Evolutionary conservation across 2,888 invertebrate species (phyloP).

Genomic region (Drosophila anceps): DNA sequence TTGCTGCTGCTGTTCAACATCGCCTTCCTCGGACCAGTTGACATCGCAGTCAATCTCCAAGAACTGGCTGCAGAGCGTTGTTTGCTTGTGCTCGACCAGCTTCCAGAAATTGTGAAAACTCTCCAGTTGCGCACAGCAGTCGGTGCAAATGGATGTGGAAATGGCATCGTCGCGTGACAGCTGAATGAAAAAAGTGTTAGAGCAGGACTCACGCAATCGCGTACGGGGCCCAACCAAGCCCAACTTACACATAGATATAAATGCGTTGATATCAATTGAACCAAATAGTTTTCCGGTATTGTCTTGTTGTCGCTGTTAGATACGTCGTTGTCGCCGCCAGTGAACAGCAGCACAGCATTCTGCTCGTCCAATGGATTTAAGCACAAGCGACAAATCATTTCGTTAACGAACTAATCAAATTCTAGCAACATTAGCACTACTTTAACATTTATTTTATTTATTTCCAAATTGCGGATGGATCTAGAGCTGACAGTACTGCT

Average conservation of each 20-base stretch:
- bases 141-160: slow-evolving; percentile 68
- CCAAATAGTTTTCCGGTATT: slow-evolving; percentile 73
- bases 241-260: slow-evolving; percentile 77
- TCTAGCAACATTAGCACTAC: slow-evolving; percentile 52
- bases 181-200: slow-evolving; percentile 23
- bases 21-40: slow-evolving; percentile 67
- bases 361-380: slow-evolving; percentile 67
- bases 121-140: slow-evolving; percentile 66
- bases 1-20: slow-evolving; percentile 25
- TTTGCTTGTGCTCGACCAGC: slow-evolving; percentile 69
- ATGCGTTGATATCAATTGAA: slow-evolving; percentile 76
- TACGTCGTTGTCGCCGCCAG: slow-evolving; percentile 37
- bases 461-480: slow-evolving; percentile 52
- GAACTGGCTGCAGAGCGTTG: slow-evolving; percentile 67
- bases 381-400: slow-evolving; percentile 77
- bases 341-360: slow-evolving; percentile 66
- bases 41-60: slow-evolving; percentile 73
- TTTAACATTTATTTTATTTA: slow-evolving; percentile 52
- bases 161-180: slow-evolving; percentile 71
- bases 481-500: slow-evolving; percentile 38
- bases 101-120: slow-evolving; percentile 74
- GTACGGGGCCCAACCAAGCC: too few species aligned
- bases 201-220: too few species aligned
- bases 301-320: slow-evolving; percentile 38
- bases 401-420: slow-evolving; percentile 34